A percentile compares a stretch with the other conserved stretches of the same genome.
phyloP scores from a whole-genome alignment of 2,113 vertebrate species.

The Elanus axillaris region DNA sequence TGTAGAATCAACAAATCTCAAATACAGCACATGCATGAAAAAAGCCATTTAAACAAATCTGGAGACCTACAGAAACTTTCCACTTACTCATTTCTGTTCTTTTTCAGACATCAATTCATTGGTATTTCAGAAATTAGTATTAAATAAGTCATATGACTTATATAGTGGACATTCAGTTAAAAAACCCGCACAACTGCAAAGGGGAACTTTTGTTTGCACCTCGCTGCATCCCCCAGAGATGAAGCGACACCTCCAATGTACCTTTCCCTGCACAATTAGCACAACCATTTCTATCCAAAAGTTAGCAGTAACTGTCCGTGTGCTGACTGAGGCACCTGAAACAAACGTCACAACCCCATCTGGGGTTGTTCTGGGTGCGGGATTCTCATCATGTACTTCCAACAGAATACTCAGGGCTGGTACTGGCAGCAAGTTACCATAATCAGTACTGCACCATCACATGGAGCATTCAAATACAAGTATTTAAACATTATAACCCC shows the following conservation, averaged over 20 bases:
- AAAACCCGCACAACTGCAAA: not conserved
- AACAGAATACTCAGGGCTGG: not conserved
- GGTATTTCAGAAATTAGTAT: not conserved
- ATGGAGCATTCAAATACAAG: not conserved
- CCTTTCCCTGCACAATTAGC: not conserved
- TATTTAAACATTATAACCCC: not conserved
- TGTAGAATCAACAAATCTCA: not conserved
- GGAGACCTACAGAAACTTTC: not conserved
- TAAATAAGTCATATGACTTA: not conserved
- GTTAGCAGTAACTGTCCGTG: not conserved
- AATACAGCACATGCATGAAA: not conserved
- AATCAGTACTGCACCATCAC: not conserved
- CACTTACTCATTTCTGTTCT: not conserved
- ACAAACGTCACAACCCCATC: rapidly evolving
- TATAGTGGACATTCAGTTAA: not conserved
- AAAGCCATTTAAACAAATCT: not conserved
- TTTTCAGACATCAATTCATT: not conserved
- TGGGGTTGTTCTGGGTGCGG: not conserved
- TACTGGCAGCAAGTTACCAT: not conserved
- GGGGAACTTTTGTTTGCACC: not conserved
- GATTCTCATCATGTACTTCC: not conserved
- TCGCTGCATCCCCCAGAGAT: not conserved
- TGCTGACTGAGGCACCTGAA: not conserved
- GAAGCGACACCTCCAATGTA: not conserved
- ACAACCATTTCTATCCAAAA: not conserved